Conservation (phyloP, 2,113 vertebrate species). For the Phoenicopterus ruber region DNA sequence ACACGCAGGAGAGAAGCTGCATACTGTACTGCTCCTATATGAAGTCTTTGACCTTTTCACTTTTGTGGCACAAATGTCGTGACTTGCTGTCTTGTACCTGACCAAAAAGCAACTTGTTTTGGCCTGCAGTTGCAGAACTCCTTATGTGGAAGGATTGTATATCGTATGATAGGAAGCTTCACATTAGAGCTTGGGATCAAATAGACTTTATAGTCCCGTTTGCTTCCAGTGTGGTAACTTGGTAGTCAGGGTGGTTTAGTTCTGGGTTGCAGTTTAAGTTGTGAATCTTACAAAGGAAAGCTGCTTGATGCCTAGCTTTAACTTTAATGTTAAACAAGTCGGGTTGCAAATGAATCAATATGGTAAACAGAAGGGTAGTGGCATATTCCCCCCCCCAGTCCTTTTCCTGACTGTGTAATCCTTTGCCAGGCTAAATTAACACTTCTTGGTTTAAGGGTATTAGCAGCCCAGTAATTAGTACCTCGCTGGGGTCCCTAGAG, state of each 20-base stretch:
- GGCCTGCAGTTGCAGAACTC: not conserved
- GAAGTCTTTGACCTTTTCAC: not conserved
- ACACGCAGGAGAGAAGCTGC: not conserved
- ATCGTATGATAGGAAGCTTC: accelerated
- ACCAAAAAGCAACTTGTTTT: not conserved
- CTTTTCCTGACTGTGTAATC: not conserved
- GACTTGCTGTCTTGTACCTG: not conserved
- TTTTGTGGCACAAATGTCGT: not conserved
- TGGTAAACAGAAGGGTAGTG: not conserved
- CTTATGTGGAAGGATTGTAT: not conserved
- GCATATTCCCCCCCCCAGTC: not conserved
- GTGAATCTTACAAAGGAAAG: not conserved
- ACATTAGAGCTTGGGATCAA: not conserved
- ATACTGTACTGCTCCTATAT: not conserved
- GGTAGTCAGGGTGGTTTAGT: not conserved
- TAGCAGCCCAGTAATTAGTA: not conserved
- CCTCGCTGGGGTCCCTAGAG: not conserved
- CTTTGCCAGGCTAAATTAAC: not conserved
- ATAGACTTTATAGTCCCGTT: not conserved
- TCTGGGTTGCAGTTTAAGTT: not conserved
- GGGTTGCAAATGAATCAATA: not conserved
- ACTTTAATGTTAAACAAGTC: not conserved
- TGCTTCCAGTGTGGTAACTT: not conserved
- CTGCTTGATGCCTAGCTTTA: not conserved
- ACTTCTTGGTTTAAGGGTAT: not conserved